A percentile compares a stretch with the other conserved stretches of the same genome.
phyloP scores from a whole-genome alignment of 2,888 invertebrate genomes.

The Apotomis turbidana region DNA sequence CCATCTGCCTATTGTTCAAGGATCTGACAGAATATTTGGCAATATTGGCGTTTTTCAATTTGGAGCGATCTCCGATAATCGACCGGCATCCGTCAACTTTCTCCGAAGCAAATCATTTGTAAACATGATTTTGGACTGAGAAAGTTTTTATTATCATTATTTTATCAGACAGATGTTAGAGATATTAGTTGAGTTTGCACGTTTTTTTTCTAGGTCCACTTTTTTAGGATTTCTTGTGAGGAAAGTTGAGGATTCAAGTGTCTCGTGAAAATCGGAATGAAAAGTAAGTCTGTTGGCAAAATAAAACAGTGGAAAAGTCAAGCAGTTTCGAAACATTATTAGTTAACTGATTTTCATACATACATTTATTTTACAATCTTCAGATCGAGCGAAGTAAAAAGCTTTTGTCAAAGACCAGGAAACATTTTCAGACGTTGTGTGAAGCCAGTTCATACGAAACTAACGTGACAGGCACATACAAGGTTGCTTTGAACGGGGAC shows the following conservation, averaged over 20 bases:
- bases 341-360: no score
- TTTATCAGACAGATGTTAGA: conserved; percentile 32
- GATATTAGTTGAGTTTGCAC: background rate
- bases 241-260: no score
- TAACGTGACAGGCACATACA: background rate
- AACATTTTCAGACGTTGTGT: no score
- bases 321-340: no score
- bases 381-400: no score
- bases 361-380: no score
- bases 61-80: conserved; percentile 39
- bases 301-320: no score
- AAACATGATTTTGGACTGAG: conserved; percentile 38
- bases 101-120: conserved; percentile 42
- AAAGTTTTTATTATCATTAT: conserved; percentile 37
- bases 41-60: conserved; percentile 42
- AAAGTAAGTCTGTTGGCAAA: no score
- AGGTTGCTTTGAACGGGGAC: background rate
- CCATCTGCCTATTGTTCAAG: conserved; percentile 44
- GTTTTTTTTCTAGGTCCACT: background rate
- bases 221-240: no score
- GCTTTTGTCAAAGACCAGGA: no score
- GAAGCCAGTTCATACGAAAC: no score
- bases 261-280: no score
- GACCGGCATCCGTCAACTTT: conserved; percentile 46
- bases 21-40: conserved; percentile 45